Base-by-base conservation (phyloP, 2,113 vertebrate genomes). In the Otolemur garnettii region DNA sequence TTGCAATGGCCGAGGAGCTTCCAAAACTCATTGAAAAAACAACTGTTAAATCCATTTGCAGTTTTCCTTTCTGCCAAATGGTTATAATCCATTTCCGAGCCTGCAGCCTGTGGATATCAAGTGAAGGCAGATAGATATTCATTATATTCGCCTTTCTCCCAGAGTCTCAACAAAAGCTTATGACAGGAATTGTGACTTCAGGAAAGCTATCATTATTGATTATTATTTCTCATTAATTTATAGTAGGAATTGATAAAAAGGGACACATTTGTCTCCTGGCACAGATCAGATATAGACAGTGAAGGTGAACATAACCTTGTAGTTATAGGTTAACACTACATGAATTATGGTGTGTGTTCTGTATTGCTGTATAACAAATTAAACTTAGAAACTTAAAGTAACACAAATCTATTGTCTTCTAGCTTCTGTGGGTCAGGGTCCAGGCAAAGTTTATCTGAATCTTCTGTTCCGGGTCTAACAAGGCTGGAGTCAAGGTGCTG, bases 31-130 rank as follows among this genome's bases (percentile, higher is more conserved):
- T 19, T 42, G 53, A 78, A 69, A 72, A 96, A 94, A 88, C 21
- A 93, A 86, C 14, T 96, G 38, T 90, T 96, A 91, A 93, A 87
- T 83, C 89, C 55, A 91, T 87, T 93, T 95, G 35, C 60, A 74
- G 68, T 89, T 93, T 86, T 45, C 84, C 30, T 96, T 92, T 86
- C 62, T 96, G 68, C 95, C 80, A 96, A 95, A 13, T 83, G 38
- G 74, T 66, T 71, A 78, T 66, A 78, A 91, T 78, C 69, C 38
- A 53, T 89, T 85, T 13, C n/a, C 38, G 14, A 79, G 15, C 62
- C 74, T 90, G 15, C 74, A 74, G 57, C 15, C 57, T 4, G 45
- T 82, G 84, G 55, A 74, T 78, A 86, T 15, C 68, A 93, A 90
- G 93, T 78, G 53, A 91, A 94, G 57, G 14, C 28, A 68, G 68